Conservation (phyloP, 2,888 invertebrate species). For the Acanthosepion esculentum region DNA sequence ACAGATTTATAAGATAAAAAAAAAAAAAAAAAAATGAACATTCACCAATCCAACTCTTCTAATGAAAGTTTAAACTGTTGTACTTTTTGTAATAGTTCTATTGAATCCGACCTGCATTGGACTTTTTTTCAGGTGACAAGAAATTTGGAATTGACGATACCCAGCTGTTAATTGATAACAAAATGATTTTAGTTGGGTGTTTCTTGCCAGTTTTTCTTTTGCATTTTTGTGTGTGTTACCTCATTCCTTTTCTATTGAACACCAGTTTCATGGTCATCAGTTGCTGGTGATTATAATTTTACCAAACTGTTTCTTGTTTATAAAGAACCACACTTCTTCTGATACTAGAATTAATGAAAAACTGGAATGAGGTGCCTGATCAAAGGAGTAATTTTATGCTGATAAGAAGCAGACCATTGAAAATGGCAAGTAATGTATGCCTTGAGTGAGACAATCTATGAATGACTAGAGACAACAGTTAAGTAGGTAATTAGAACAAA, state of each 20-base stretch:
- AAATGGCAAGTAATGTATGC: background rate
- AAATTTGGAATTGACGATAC: background rate
- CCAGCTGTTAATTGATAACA: background rate
- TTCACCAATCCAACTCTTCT: background rate
- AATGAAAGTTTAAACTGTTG: background rate
- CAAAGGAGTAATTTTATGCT: background rate
- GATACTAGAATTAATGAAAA: background rate
- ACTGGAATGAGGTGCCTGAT: background rate
- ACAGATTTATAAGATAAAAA: no score
- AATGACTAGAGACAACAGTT: background rate
- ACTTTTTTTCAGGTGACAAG: background rate
- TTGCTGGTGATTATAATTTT: no score
- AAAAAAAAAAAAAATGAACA: no score
- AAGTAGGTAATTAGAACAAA: constrained; percentile 15
- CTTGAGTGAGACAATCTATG: background rate
- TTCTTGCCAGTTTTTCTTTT: no score
- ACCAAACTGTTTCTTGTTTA: no score
- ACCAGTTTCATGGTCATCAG: no score
- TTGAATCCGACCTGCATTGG: background rate
- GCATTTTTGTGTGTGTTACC: no score
- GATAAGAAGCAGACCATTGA: background rate
- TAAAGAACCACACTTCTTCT: no score
- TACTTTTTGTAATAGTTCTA: no score
- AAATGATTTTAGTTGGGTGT: no score
- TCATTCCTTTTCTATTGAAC: no score